Evolutionary conservation across 1,140 invertebrate species (phyloP), one percentile per base, ranked within the genome.

Genomic region (Hermatobates lingyangjiaoensis): DNA sequence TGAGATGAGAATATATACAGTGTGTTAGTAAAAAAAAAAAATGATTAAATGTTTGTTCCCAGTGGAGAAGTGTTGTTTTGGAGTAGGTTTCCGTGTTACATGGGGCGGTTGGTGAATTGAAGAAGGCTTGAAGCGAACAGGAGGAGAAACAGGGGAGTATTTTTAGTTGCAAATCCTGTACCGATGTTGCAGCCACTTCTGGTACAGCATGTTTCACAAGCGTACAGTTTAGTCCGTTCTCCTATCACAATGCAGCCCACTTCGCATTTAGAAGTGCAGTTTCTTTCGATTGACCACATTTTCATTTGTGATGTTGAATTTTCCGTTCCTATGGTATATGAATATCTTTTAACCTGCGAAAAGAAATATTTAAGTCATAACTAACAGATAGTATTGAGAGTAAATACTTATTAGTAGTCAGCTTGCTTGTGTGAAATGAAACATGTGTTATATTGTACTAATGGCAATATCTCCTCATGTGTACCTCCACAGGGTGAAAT

Each of bases 201-300:
- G 26, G 58, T 58, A 62, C 86, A 89, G 60, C 86, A 89, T 1
- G 79, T 77, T 0, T 81, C 86, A 61, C 84, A 88, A 2, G 83
- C 80, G 61, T 84, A 83, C 0, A 90, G 64, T 61, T 89, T 88
- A 0, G 83, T 88, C 24, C 86, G 65, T 63, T 90, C 87, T 0
- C 68, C 84, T 52, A 87, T 87, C 5, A 87, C 74, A 53, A 88
- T 86, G 65, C 85, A 89, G 10, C 84, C 85, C 0, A 83, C 74
- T 55, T 88, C 83, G 62, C 87, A 90, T 60, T 78, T 77, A 50
- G 76, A 78, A 0, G 80, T 77, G 60, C 87, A 90, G 57, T 83
- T 82, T 2, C 87, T 69, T 64, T 88, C 81, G 28, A 88, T 58
- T 0, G 82, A 78, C 83, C 85, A 89, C 66, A 87, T 74, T 61